These are phyloP conservation scores for Corythoichthys intestinalis DNA, from an alignment of 2,113 vertebrate genomes.

Conservation along the genomic window DNA sequence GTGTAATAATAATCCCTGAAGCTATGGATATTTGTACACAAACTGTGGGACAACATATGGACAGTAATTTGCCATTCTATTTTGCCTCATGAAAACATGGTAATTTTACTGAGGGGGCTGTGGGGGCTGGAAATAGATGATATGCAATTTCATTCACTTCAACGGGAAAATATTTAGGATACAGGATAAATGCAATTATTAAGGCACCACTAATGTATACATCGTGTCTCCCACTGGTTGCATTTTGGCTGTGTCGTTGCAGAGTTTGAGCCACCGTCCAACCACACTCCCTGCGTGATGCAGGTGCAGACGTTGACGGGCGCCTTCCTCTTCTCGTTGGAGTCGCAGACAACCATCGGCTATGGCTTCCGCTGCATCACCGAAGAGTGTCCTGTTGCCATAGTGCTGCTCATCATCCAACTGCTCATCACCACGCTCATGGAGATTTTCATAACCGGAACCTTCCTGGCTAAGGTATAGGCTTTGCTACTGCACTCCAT, in stretches of 20 bases:
- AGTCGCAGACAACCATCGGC: constrained; percentile 95
- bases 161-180: too few relatives aligned
- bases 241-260: not conserved
- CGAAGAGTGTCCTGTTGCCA: constrained; percentile 89
- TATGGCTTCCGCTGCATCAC: constrained; percentile 97
- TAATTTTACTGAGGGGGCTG: too few relatives aligned
- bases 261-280: constrained; percentile 83
- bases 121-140: too few relatives aligned
- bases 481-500: too few relatives aligned
- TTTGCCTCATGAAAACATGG: too few relatives aligned
- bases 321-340: constrained; percentile 94
- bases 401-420: constrained; percentile 90
- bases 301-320: constrained; percentile 92
- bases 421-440: constrained; percentile 93
- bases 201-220: not conserved
- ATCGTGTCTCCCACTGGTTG: too few relatives aligned
- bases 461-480: constrained; percentile 87
- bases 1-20: too few relatives aligned
- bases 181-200: not conserved
- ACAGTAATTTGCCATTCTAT: too few relatives aligned
- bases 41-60: too few relatives aligned
- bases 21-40: too few relatives aligned
- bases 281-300: constrained; percentile 94
- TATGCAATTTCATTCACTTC: too few relatives aligned
- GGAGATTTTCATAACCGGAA: constrained; percentile 98